Evolutionary conservation across 2,113 vertebrate species (phyloP).

Genomic region (Hydropotes inermis): DNA sequence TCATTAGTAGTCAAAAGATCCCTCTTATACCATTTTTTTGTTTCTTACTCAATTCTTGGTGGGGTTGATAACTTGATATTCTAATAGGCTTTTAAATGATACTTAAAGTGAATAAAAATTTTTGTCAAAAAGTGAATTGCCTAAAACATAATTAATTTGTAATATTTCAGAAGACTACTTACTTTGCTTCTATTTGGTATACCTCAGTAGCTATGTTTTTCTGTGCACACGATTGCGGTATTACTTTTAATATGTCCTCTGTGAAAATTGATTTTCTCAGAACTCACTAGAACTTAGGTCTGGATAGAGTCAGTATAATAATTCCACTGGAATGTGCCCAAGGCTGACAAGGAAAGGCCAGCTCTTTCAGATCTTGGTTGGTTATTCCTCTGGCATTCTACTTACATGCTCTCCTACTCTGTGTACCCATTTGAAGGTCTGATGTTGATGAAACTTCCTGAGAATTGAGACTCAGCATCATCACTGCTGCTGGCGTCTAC

Average conservation of each 20-base stretch:
- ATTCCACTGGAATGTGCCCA: background rate
- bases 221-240: background rate
- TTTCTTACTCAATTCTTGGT: background rate
- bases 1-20: background rate
- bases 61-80: background rate
- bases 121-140: background rate
- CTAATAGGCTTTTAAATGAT: background rate
- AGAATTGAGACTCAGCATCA: background rate
- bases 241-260: background rate
- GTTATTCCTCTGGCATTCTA: background rate
- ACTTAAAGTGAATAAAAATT: background rate
- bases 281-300: background rate
- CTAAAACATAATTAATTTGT: background rate
- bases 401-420: background rate
- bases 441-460: background rate
- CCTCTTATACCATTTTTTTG: background rate
- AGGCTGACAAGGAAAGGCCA: background rate
- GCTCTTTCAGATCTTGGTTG: background rate
- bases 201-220: background rate
- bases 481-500: background rate
- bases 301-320: background rate
- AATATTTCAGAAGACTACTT: background rate
- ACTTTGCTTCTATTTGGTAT: background rate
- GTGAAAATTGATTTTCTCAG: background rate
- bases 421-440: background rate